Conservation (phyloP, 2,888 invertebrate genomes). For the Hymenopus coronatus region DNA sequence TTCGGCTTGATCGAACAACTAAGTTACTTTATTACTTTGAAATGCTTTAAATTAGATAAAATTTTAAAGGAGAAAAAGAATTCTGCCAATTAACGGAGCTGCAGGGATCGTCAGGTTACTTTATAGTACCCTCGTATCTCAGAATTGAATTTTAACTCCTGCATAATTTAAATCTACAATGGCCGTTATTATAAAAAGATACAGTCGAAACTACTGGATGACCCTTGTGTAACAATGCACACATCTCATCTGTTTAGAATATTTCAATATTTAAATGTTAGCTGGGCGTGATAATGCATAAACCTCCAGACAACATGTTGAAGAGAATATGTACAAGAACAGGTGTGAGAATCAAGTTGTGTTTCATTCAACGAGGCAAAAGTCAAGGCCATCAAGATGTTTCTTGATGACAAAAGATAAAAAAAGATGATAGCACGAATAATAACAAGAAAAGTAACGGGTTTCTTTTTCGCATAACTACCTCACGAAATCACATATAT, state of each 20-base stretch:
- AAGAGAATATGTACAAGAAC: not conserved
- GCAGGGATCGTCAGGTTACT: not conserved
- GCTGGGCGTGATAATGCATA: not conserved
- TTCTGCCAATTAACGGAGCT: not conserved
- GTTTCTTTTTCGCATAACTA: not conserved
- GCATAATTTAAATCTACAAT: not conserved
- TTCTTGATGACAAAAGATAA: not conserved
- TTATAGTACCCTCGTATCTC: not conserved
- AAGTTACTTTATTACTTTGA: not conserved
- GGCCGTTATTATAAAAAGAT: not conserved
- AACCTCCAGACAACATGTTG: not conserved
- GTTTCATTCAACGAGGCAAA: not conserved
- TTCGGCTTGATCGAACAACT: too few species aligned
- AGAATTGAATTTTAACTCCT: not conserved
- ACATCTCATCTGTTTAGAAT: not conserved
- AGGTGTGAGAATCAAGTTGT: not conserved
- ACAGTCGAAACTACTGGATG: not conserved
- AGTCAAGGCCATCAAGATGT: not conserved
- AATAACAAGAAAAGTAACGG: not conserved
- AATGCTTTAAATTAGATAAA: not conserved
- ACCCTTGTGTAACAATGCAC: not conserved
- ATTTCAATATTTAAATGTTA: not conserved
- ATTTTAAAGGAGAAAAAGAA: not conserved
- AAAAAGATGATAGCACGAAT: not conserved
- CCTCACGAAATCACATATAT: not conserved